A percentile compares a stretch with the other conserved stretches of the same genome.
These are phyloP conservation scores for Chrysoperla carnea DNA, from an alignment of 1,140 invertebrate genomes.

Conservation along the genomic window DNA sequence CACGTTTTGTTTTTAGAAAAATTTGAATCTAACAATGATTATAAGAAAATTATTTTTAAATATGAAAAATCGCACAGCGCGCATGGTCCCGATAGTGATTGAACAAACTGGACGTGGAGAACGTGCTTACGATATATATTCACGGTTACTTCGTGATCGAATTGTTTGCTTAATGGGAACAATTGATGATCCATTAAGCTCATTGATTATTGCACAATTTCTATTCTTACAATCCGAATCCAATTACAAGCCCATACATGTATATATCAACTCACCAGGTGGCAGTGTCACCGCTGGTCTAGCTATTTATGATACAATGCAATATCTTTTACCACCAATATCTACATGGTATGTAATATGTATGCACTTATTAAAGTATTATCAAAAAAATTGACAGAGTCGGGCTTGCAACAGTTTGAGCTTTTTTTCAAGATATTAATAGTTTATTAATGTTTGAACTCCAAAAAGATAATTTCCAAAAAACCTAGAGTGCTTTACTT, in stretches of 20 bases:
- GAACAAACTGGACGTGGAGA: constrained; percentile 88
- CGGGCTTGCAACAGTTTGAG: too few relatives aligned
- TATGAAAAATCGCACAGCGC: too few relatives aligned
- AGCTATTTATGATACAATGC: constrained; percentile 99
- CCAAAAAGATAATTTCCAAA: too few relatives aligned
- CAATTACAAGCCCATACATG: constrained; percentile 91
- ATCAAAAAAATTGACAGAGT: too few relatives aligned
- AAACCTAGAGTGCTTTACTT: too few relatives aligned
- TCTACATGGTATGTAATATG: constrained; percentile 79
- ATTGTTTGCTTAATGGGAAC: constrained; percentile 92
- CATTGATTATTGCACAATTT: constrained; percentile 80
- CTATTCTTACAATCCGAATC: constrained; percentile 93
- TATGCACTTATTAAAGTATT: too few relatives aligned
- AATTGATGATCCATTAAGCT: constrained; percentile 72
- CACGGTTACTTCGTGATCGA: constrained; percentile 78
- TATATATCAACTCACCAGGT: constrained; percentile 93
- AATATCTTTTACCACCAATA: constrained; percentile 91
- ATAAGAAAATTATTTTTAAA: too few relatives aligned
- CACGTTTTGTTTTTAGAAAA: too few relatives aligned
- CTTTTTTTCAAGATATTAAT: too few relatives aligned
- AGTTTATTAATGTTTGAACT: too few relatives aligned
- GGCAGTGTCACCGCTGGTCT: constrained; percentile 93
- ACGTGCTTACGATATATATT: constrained; percentile 91
- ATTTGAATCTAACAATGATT: too few relatives aligned
- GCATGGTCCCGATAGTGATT: constrained; percentile 60